These are phyloP conservation scores for Dynastes maya DNA, from an alignment of 2,888 invertebrate genomes.

Conservation along the genomic window DNA sequence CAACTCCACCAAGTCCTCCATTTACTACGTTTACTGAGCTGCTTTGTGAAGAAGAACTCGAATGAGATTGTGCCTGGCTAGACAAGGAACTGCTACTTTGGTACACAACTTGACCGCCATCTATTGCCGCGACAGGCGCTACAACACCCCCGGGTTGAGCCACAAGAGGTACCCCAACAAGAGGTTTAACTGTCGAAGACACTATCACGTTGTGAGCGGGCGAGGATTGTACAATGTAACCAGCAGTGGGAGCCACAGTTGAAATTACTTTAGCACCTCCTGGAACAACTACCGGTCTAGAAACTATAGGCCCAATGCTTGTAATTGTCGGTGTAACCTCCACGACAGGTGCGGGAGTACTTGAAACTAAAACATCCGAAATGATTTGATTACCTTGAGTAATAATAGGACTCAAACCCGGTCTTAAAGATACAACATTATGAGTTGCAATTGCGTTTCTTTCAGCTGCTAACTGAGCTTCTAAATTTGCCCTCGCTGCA, in stretches of 20 bases:
- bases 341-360: slow-evolving; percentile 44
- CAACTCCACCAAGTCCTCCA: slow-evolving; percentile 31
- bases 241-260: not conserved
- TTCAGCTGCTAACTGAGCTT: slow-evolving; percentile 43
- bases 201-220: slow-evolving; percentile 12
- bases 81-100: slow-evolving; percentile 39
- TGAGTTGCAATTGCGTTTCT: slow-evolving; percentile 27
- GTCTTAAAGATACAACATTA: slow-evolving; percentile 18
- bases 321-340: slow-evolving; percentile 26
- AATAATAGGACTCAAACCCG: slow-evolving; percentile 46
- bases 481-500: slow-evolving; percentile 30
- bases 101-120: slow-evolving; percentile 30
- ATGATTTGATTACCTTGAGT: slow-evolving; percentile 51
- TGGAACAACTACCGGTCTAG: slow-evolving; percentile 1
- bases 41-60: slow-evolving; percentile 40
- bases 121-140: slow-evolving; percentile 4
- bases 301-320: not conserved
- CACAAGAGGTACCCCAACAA: not conserved
- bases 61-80: slow-evolving; percentile 37
- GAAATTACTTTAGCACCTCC: slow-evolving; percentile 5
- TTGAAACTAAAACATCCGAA: slow-evolving; percentile 47
- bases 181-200: slow-evolving; percentile 34
- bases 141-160: slow-evolving; percentile 21
- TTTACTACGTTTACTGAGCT: slow-evolving; percentile 32
- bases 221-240: not conserved